Evolutionary conservation across 1,140 invertebrate species (phyloP), one percentile per base, ranked within the genome.

Genomic region (Aphaenogaster ashmeadi): DNA sequence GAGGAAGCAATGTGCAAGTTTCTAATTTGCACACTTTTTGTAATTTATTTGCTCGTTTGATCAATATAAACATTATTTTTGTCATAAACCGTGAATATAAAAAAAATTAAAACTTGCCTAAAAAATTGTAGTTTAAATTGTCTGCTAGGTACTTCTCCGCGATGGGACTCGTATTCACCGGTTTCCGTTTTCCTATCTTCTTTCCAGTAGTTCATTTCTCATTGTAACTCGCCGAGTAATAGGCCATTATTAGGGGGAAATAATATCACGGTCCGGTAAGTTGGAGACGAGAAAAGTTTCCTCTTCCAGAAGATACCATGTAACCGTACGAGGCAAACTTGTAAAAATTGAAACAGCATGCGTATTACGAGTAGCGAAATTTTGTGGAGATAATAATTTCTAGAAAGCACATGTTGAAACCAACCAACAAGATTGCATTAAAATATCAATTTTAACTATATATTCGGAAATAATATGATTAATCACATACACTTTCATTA

Each of bases 211-310:
- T 81, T 81, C 64, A 81, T 81, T 56, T 81, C 78, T 56, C 79
- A 58, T 71, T 81, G 66, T 81, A 71, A 81, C 64, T 81, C 50
- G 36, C 18, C 50, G 52, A 81, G 66, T 81, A 81, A 81, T 71
- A 81, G 66, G 64, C 66, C 64, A 81, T 81, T 81, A 81, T 81
- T 81, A 81, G 66, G 66, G 44, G 66, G 79, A 81, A 81, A 81
- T 81, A 81, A 81, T 81, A 81, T 71, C 79, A 71, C 79, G 66
- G 79, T 50, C 79, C 66, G 64, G 50, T 81, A 81, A 71, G 50
- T 71, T 66, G 64, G 38, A 71, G 79, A 71, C 64, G 52, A 71
- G 66, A 71, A 71, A 81, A 81, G 36, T 71, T 81, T 81, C 8
- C 50, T 67, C 44, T 66, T 69, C 64, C 50, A 71, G 27, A 11